Evolutionary conservation across 2,888 invertebrate species (phyloP).

Genomic region (Mythimna lalbum): DNA sequence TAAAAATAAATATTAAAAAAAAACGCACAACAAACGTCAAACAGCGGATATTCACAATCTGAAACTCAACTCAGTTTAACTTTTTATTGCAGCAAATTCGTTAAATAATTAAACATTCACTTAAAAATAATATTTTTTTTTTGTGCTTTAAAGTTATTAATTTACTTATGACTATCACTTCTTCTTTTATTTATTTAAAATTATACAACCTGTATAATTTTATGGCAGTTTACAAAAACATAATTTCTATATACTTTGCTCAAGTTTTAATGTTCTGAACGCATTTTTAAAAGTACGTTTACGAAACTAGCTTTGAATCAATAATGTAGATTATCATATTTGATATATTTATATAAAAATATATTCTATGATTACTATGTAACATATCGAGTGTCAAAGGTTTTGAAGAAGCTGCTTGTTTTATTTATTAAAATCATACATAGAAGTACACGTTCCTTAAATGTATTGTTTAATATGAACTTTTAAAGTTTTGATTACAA

Average conservation of each 20-base stretch:
- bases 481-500: background rate
- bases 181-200: background rate
- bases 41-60: slow-evolving; percentile 21
- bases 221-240: background rate
- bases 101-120: background rate
- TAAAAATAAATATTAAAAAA: slow-evolving; percentile 16
- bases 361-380: no score
- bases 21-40: slow-evolving; percentile 18
- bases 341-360: no score
- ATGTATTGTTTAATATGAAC: background rate
- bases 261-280: slow-evolving; percentile 19
- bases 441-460: background rate
- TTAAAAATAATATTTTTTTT: background rate
- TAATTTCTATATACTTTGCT: background rate
- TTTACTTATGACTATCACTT: no score
- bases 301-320: background rate
- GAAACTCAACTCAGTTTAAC: no score
- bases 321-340: no score
- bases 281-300: slow-evolving; percentile 12
- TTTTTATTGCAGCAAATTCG: background rate
- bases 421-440: background rate
- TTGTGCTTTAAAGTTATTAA: rapidly evolving
- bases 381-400: background rate
- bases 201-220: no score
- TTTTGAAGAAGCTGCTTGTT: background rate